These are phyloP conservation scores for Mycetomoellerius zeteki DNA, from an alignment of 1,140 invertebrate species.

Conservation along the genomic window DNA sequence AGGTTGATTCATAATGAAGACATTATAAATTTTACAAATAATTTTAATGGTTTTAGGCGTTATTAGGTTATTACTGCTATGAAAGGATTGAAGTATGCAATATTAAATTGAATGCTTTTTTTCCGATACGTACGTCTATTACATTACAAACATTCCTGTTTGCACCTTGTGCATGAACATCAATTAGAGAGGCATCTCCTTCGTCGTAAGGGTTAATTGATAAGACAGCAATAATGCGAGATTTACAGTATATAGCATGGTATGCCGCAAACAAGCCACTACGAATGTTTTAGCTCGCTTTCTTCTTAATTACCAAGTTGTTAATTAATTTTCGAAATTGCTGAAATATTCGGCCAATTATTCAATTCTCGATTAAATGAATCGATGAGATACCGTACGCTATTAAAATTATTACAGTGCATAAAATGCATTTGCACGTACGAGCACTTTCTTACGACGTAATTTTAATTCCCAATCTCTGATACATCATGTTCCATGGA, in stretches of 20 bases:
- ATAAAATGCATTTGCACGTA: neutral
- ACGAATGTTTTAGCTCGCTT: neutral
- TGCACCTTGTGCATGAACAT: neutral
- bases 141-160: neutral
- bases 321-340: constrained; percentile 32
- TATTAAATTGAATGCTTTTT: too few species aligned
- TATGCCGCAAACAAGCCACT: neutral
- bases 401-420: constrained; percentile 15
- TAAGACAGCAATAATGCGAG: neutral
- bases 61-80: too few species aligned
- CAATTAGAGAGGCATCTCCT: neutral
- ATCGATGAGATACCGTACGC: neutral
- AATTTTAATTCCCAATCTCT: too few species aligned
- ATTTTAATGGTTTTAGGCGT: too few species aligned
- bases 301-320: constrained; percentile 12
- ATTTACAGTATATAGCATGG: neutral
- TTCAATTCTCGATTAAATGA: constrained; percentile 1
- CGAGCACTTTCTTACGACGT: neutral
- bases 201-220: constrained; percentile 26
- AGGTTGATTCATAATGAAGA: too few species aligned
- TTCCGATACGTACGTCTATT: too few species aligned
- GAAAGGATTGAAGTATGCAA: too few species aligned
- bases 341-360: constrained; percentile 17
- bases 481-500: neutral
- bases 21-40: too few species aligned